Percentiles rank a stretch among this genome's conserved stretches.
Evolutionary conservation across 2,888 invertebrate species (phyloP).

Genomic region (Stictocephala bisonia): DNA sequence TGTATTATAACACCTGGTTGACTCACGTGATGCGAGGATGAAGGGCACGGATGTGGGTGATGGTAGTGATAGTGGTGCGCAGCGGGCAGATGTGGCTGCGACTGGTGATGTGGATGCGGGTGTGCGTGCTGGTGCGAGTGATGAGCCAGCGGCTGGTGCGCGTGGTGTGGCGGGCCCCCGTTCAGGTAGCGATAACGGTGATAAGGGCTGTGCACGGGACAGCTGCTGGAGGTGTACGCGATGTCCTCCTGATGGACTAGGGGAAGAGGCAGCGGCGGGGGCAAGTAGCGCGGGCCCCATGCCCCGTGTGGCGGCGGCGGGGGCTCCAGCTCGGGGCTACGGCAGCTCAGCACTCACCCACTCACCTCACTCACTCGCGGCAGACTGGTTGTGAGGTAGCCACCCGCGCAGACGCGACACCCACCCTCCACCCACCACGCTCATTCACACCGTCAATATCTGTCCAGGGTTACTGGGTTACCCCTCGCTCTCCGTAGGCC

Average conservation of each 20-base stretch:
- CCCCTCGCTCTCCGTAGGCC: neutral
- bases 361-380: neutral
- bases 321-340: conserved; percentile 56
- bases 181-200: conserved; percentile 72
- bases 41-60: conserved; percentile 46
- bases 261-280: conserved; percentile 60
- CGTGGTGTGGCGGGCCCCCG: conserved; percentile 63
- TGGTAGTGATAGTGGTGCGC: conserved; percentile 52
- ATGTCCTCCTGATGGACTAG: conserved; percentile 63
- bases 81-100: conserved; percentile 58
- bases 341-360: conserved; percentile 50
- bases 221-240: conserved; percentile 65
- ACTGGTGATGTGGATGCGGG: conserved; percentile 51
- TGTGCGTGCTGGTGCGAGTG: conserved; percentile 50
- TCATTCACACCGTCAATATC: conserved; percentile 39
- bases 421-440: conserved; percentile 22
- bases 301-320: conserved; percentile 51
- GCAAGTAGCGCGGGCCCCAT: conserved; percentile 54
- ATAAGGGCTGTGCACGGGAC: conserved; percentile 82
- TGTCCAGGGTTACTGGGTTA: conserved; percentile 21
- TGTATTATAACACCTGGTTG: no score
- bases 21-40: conserved; percentile 44
- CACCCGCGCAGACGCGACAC: conserved; percentile 1
- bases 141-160: conserved; percentile 43
- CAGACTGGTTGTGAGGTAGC: no score